Evolutionary conservation across 2,797 vertebrate genomes (phyloP).

Genomic region (Tinamus major): DNA sequence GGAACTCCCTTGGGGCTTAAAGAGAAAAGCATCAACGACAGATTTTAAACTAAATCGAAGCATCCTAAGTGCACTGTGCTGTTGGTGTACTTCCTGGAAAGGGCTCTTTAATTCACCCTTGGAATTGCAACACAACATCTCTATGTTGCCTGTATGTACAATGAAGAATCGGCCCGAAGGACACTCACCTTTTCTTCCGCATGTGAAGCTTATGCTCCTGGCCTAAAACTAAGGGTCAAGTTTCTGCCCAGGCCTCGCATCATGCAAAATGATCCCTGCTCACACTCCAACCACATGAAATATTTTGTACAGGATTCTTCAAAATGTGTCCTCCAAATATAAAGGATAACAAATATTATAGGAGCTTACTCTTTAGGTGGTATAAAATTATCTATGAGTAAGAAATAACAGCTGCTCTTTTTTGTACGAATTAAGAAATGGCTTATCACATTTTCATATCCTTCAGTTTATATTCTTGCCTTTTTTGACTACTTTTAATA

Average conservation of each 20-base stretch:
- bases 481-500: not conserved
- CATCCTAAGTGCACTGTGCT: not conserved
- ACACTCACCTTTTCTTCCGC: not conserved
- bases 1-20: not conserved
- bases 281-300: not conserved
- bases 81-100: not conserved
- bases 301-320: not conserved
- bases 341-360: not conserved
- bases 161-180: not conserved
- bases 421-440: not conserved
- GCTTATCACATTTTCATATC: not conserved
- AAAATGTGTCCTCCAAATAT: not conserved
- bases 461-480: not conserved
- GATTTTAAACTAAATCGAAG: not conserved
- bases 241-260: not conserved
- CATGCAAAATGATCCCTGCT: not conserved
- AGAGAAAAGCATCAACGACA: not conserved
- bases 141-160: not conserved
- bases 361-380: not conserved
- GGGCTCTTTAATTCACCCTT: not conserved
- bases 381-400: rapidly evolving
- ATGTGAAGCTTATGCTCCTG: not conserved
- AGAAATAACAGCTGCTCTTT: not conserved
- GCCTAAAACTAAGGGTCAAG: not conserved
- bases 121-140: not conserved